A percentile compares a stretch with the other conserved stretches of the same genome.
Conservation (phyloP, 2,113 vertebrate genomes). For the Seriola dumerili region DNA sequence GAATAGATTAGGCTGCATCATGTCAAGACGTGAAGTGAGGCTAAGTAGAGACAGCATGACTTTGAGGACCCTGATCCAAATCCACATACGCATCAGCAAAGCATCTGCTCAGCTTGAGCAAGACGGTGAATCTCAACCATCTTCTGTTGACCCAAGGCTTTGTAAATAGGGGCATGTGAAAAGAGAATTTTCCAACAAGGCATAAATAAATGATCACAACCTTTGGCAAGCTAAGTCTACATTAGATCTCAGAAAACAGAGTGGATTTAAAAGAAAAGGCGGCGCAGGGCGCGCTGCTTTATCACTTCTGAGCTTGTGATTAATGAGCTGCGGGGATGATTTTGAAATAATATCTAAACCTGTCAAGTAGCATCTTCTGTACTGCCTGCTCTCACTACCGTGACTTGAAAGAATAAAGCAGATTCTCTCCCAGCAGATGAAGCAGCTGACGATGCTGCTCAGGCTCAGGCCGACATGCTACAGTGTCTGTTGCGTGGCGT, state of each 20-base stretch:
- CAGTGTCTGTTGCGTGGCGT: slow-evolving; percentile 30
- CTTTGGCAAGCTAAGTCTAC: slow-evolving; percentile 25
- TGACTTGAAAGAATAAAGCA: slow-evolving; percentile 39
- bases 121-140: slow-evolving; percentile 21
- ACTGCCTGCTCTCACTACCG: not conserved
- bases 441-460: slow-evolving; percentile 29
- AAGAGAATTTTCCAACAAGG: slow-evolving; percentile 57
- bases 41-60: not conserved
- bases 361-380: slow-evolving; percentile 52
- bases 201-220: slow-evolving; percentile 69
- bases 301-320: slow-evolving; percentile 46
- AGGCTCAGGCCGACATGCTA: slow-evolving; percentile 3
- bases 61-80: slow-evolving; percentile 7
- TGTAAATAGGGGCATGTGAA: slow-evolving; percentile 53
- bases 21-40: not conserved
- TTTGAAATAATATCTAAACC: slow-evolving; percentile 47
- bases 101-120: slow-evolving; percentile 20
- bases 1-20: not conserved
- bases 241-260: slow-evolving; percentile 46
- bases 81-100: not conserved
- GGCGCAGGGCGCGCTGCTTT: slow-evolving; percentile 23
- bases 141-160: slow-evolving; percentile 30
- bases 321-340: slow-evolving; percentile 47
- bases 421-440: slow-evolving; percentile 23
- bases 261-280: slow-evolving; percentile 46